Conservation (phyloP, 2,888 invertebrate species). For the Aelia acuminata region DNA sequence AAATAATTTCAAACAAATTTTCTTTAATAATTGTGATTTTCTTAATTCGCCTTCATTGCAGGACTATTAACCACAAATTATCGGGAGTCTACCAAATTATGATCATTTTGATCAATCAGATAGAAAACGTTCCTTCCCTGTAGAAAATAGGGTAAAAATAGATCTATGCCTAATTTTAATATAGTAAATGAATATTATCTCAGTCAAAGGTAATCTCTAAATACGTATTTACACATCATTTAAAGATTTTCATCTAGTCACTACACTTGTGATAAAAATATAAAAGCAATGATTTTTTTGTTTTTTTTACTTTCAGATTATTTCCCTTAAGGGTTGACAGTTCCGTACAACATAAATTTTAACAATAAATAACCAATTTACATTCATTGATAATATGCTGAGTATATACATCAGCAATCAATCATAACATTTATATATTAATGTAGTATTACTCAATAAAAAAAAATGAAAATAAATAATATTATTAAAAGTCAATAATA, state of each 20-base stretch:
- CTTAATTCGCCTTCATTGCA: background rate
- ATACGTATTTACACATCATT: background rate
- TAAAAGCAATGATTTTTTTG: background rate
- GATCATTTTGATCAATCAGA: background rate
- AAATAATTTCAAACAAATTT: background rate
- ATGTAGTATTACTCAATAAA: background rate
- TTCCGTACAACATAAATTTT: background rate
- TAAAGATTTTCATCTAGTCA: background rate
- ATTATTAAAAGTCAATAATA: background rate
- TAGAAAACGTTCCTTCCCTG: background rate
- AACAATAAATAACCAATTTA: background rate
- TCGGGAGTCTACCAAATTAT: background rate
- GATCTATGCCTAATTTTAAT: background rate
- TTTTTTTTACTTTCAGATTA: background rate
- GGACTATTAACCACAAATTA: background rate
- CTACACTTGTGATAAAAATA: background rate
- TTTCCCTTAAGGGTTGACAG: background rate
- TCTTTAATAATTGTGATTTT: background rate
- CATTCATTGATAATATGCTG: background rate
- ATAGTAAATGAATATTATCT: constrained; percentile 17
- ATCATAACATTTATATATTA: background rate
- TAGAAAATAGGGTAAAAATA: background rate
- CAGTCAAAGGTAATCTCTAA: constrained; percentile 25
- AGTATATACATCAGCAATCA: background rate
- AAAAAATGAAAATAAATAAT: background rate